These are phyloP conservation scores for Oopsacas minuta DNA, from an alignment of 37 sponge, comb jelly and placozoan genomes.

Conservation along the genomic window DNA sequence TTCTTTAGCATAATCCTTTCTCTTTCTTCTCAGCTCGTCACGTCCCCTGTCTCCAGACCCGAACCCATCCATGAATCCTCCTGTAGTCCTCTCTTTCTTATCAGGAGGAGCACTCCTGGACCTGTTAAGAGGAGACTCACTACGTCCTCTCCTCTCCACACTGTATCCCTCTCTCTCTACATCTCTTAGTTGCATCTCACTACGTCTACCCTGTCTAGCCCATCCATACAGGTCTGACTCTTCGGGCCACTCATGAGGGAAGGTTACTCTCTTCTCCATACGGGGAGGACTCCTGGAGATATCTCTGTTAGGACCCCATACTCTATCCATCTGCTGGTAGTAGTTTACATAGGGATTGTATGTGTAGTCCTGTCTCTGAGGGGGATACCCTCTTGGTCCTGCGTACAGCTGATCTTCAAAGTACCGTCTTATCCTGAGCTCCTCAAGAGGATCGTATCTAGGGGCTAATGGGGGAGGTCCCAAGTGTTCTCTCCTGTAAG, in stretches of 20 bases:
- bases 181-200: background rate
- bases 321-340: background rate
- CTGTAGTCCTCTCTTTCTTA: background rate
- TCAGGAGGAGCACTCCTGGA: conserved; percentile 5
- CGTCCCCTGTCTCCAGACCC: background rate
- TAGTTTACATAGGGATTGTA: background rate
- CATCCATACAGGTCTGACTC: background rate
- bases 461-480: background rate
- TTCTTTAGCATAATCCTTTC: background rate
- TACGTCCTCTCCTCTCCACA: background rate
- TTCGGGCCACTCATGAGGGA: conserved; percentile 1
- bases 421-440: background rate
- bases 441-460: conserved; percentile 10
- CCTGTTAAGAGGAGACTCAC: conserved; percentile 7
- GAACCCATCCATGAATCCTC: conserved; percentile 8
- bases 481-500: background rate
- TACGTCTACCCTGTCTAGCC: background rate
- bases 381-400: background rate
- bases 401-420: conserved; percentile 2
- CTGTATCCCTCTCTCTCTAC: background rate
- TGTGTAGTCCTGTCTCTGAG: background rate
- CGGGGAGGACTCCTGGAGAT: background rate
- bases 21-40: background rate
- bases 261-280: background rate
- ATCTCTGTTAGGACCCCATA: background rate